Percentiles rank a stretch among this genome's conserved stretches.
These are phyloP conservation scores for Dreissena rostriformis DNA, from an alignment of 1,140 invertebrate species.

Conservation along the genomic window DNA sequence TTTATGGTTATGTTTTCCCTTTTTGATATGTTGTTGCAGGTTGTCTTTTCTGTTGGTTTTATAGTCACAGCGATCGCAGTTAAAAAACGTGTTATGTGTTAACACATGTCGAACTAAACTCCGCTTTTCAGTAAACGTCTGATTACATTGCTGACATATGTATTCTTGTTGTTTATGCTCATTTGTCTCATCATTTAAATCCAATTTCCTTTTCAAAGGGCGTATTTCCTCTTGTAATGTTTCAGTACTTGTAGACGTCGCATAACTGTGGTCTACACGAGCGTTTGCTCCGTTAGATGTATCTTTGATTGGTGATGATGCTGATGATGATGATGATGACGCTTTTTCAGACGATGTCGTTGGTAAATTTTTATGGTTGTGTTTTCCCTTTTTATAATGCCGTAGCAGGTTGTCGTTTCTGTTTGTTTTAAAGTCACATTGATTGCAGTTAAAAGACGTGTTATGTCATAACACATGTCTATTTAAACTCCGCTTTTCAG, in stretches of 20 bases:
- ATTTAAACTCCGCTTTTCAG: constrained; percentile 16
- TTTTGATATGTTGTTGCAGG: constrained; percentile 26
- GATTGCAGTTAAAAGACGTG: constrained; percentile 37
- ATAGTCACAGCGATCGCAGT: constrained; percentile 37
- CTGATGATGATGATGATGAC: no score
- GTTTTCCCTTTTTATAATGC: no score
- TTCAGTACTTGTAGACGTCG: no score
- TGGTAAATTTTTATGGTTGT: no score
- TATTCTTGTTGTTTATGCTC: constrained; percentile 2
- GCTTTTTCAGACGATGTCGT: no score
- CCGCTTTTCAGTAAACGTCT: constrained; percentile 28
- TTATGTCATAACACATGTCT: constrained; percentile 49
- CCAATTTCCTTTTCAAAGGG: constrained; percentile 42
- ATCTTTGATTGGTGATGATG: no score
- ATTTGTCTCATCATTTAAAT: constrained; percentile 5
- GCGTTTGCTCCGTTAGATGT: no score
- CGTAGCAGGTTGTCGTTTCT: constrained; percentile 24
- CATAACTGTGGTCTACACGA: no score
- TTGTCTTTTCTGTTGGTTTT: constrained; percentile 33
- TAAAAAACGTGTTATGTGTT: constrained; percentile 49
- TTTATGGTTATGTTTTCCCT: constrained; percentile 16
- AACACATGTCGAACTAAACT: constrained; percentile 33
- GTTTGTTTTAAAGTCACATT: constrained; percentile 36
- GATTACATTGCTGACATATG: constrained; percentile 42
- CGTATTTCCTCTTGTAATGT: constrained; percentile 34